phyloP scores from a whole-genome alignment of 2,888 invertebrate species.

The Ormyrus nitidulus region DNA sequence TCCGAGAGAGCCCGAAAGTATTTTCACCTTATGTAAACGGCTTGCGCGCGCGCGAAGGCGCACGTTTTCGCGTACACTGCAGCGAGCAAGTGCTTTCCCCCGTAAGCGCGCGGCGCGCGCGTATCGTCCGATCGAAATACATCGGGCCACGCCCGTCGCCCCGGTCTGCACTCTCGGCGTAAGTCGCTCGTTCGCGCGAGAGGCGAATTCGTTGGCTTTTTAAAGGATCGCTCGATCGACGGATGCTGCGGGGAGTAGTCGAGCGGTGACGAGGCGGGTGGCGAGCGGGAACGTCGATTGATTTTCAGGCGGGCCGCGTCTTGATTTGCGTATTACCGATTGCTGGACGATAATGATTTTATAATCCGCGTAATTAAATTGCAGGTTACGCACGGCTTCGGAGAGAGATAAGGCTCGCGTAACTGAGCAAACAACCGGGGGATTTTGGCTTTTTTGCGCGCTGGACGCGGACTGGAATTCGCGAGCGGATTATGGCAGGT shows the following conservation, averaged over 20 bases:
- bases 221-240: too few species aligned
- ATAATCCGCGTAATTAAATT: slow-evolving; percentile 25
- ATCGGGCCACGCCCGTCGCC: slow-evolving; percentile 33
- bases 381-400: slow-evolving; percentile 2
- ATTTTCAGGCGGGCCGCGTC: too few species aligned
- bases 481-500: too few species aligned
- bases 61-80: slow-evolving; percentile 30
- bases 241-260: too few species aligned
- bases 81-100: slow-evolving; percentile 43
- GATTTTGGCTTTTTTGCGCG: too few species aligned
- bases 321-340: too few species aligned
- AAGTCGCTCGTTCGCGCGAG: too few species aligned
- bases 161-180: neutral
- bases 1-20: slow-evolving; percentile 57
- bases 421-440: slow-evolving; percentile 8
- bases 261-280: too few species aligned
- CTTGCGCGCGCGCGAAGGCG: slow-evolving; percentile 53
- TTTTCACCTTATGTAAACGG: slow-evolving; percentile 71
- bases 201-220: too few species aligned
- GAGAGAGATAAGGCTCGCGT: slow-evolving; percentile 1
- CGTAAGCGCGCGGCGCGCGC: too few species aligned
- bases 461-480: too few species aligned
- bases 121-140: slow-evolving; percentile 41
- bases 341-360: neutral
- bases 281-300: too few species aligned